A percentile compares a stretch with the other conserved stretches of the same genome.
phyloP scores from a whole-genome alignment of 2,797 vertebrate species.

The Chrosomus eos region DNA sequence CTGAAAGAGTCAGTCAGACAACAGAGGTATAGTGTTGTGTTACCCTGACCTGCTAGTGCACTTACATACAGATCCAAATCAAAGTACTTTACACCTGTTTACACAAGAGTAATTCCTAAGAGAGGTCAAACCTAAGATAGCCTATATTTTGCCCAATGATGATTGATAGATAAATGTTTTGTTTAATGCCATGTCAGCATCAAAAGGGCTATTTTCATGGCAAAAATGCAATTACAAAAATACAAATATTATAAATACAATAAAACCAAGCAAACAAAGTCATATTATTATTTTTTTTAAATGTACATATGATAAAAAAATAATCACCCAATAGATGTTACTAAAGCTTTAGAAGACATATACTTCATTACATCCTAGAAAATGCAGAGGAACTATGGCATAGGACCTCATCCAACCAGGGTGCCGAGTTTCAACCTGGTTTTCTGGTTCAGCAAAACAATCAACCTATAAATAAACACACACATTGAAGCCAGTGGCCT shows the following conservation, averaged over 20 bases:
- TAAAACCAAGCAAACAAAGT: too few species aligned
- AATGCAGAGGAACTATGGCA: background rate
- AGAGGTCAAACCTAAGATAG: background rate
- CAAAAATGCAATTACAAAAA: too few species aligned
- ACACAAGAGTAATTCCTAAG: background rate
- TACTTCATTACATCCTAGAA: background rate
- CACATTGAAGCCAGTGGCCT: background rate
- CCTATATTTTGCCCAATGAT: background rate
- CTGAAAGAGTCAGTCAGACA: background rate
- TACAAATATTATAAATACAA: too few species aligned
- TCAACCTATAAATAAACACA: conserved; percentile 11
- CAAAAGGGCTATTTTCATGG: too few species aligned
- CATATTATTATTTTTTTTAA: too few species aligned
- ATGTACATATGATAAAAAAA: too few species aligned
- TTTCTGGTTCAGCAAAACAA: conserved; percentile 26
- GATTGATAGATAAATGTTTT: too few species aligned
- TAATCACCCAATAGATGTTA: background rate
- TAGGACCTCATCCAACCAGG: background rate
- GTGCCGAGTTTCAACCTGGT: background rate
- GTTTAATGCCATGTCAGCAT: too few species aligned
- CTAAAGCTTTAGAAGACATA: background rate
- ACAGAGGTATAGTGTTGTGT: background rate
- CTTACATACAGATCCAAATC: conserved; percentile 26
- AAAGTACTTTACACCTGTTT: conserved; percentile 2
- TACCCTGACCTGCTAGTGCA: background rate